Evolutionary conservation across 2,888 invertebrate species (phyloP).

Genomic region (Metalampra italica): DNA sequence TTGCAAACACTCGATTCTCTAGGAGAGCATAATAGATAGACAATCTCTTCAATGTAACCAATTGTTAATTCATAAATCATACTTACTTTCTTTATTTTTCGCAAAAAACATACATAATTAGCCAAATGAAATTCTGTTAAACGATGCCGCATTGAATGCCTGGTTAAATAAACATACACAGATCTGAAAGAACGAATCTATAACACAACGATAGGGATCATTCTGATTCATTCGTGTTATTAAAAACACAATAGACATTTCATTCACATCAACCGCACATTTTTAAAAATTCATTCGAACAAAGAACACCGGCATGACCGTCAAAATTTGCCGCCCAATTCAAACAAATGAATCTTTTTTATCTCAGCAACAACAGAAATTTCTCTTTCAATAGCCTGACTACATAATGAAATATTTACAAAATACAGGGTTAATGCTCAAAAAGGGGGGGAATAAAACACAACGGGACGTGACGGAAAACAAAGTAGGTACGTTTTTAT

Average conservation of each 20-base stretch:
- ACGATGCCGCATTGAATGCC: too few relatives aligned
- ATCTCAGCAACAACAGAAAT: conserved; percentile 46
- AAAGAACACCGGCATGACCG: conserved; percentile 45
- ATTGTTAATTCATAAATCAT: too few relatives aligned
- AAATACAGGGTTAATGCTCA: conserved; percentile 51
- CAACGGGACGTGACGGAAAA: conserved; percentile 65
- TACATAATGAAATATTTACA: conserved; percentile 62
- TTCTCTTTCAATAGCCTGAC: conserved; percentile 51
- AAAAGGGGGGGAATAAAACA: conserved; percentile 61
- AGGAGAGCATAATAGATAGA: too few relatives aligned
- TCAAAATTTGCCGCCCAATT: conserved; percentile 49
- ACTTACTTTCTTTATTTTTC: too few relatives aligned
- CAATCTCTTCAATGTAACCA: too few relatives aligned
- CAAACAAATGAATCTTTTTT: conserved; percentile 56
- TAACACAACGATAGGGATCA: too few relatives aligned
- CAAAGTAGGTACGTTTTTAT: conserved; percentile 70
- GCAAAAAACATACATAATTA: too few relatives aligned
- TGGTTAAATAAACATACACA: too few relatives aligned
- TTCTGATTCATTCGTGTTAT: not conserved
- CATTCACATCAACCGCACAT: not conserved
- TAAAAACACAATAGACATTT: not conserved
- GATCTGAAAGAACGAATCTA: too few relatives aligned
- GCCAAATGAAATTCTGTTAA: too few relatives aligned
- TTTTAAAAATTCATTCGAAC: conserved; percentile 3
- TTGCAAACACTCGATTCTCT: too few relatives aligned